Conservation (phyloP, 2,888 invertebrate species). For the Meghimatium bilineatum region DNA sequence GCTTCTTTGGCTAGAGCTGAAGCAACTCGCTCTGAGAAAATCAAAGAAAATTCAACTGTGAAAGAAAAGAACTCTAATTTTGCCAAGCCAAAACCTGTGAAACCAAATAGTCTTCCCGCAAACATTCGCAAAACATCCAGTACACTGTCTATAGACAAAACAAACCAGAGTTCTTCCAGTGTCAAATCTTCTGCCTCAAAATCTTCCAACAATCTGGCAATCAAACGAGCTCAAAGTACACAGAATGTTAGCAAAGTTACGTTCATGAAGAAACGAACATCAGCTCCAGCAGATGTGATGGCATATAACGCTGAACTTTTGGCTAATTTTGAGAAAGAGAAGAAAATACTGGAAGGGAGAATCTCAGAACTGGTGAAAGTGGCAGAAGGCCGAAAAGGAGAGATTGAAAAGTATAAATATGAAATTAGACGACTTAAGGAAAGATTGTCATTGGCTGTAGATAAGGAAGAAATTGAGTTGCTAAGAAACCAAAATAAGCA, state of each 20-base stretch:
- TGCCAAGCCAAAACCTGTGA: constrained; percentile 64
- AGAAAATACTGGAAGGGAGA: constrained; percentile 75
- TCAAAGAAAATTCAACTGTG: constrained; percentile 67
- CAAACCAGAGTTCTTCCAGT: constrained; percentile 53
- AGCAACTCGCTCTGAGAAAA: constrained; percentile 55
- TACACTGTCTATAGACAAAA: constrained; percentile 73
- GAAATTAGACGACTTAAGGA: constrained; percentile 77
- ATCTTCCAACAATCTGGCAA: constrained; percentile 53
- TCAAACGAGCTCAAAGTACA: constrained; percentile 75
- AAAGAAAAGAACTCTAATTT: constrained; percentile 61
- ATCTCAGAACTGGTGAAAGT: constrained; percentile 78
- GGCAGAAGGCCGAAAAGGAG: constrained; percentile 77
- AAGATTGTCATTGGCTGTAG: constrained; percentile 57
- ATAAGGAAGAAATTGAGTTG: constrained; percentile 72
- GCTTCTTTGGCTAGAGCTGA: constrained; percentile 39
- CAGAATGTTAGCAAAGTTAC: constrained; percentile 74
- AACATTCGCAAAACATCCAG: constrained; percentile 74
- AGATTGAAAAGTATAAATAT: constrained; percentile 78
- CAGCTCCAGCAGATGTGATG: constrained; percentile 74
- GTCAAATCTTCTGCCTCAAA: constrained; percentile 53
- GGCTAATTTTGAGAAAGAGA: constrained; percentile 77
- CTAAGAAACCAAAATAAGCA: constrained; percentile 75
- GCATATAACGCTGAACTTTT: constrained; percentile 76
- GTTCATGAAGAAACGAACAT: constrained; percentile 66
- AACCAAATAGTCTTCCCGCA: constrained; percentile 58